phyloP scores from a whole-genome alignment of 2,113 vertebrate genomes.

The Psittacula cyanocephala region DNA sequence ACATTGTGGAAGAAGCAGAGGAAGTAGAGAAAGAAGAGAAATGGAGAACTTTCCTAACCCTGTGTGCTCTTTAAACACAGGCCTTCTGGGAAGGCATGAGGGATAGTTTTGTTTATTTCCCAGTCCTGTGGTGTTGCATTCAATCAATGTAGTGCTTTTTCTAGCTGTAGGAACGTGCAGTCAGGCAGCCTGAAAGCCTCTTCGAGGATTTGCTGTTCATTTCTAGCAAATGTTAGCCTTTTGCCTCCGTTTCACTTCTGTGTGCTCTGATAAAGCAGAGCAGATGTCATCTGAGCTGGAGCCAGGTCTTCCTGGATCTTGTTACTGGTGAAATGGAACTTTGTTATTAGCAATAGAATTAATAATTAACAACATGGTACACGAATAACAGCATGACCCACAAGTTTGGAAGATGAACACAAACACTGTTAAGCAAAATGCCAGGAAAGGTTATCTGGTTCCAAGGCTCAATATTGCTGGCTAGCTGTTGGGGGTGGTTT shows the following conservation, averaged over 20 bases:
- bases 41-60: not conserved
- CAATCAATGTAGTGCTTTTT: not conserved
- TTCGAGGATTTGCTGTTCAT: not conserved
- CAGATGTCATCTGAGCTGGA: conserved; percentile 54
- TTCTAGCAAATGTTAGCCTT: conserved; percentile 16
- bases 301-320: conserved; percentile 34
- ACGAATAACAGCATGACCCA: not conserved
- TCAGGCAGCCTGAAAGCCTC: not conserved
- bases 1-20: not conserved
- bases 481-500: not conserved
- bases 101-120: conserved; percentile 3
- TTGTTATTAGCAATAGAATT: conserved; percentile 47
- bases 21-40: not conserved
- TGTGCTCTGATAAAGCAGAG: conserved; percentile 3
- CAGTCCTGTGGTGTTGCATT: not conserved
- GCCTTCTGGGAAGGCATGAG: not conserved
- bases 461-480: not conserved
- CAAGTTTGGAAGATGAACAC: not conserved
- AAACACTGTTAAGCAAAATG: not conserved
- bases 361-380: conserved; percentile 44
- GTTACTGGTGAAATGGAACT: conserved; percentile 42
- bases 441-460: not conserved
- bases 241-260: conserved; percentile 1
- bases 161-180: not conserved
- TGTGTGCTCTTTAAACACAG: not conserved